Conservation (phyloP, 2,888 invertebrate species). For the Caenorhabditis afra region DNA sequence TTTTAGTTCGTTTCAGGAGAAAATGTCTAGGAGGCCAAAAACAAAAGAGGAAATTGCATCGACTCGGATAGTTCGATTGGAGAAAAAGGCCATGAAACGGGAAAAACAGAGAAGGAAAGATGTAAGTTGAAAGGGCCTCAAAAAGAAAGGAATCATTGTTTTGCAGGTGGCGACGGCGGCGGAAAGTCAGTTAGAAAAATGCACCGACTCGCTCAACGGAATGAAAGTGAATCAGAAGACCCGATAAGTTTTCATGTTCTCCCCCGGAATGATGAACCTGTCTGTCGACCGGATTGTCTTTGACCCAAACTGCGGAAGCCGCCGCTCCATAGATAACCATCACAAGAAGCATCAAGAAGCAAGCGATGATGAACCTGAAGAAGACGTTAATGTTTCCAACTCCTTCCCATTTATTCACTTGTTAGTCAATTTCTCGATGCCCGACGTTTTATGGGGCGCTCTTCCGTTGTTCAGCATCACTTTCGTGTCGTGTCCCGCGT, state of each 20-base stretch:
- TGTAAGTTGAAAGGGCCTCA: constrained; percentile 19
- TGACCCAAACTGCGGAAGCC: constrained; percentile 57
- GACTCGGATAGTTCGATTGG: not conserved
- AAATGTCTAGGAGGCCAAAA: not conserved
- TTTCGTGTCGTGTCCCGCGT: constrained; percentile 97
- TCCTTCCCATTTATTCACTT: constrained; percentile 49
- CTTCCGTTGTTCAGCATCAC: constrained; percentile 97
- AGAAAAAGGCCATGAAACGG: constrained; percentile 22
- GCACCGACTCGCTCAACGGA: constrained; percentile 5
- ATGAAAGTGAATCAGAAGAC: constrained; percentile 1
- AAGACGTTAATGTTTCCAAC: too few relatives aligned
- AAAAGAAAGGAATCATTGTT: not conserved
- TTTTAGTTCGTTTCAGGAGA: not conserved
- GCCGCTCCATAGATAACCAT: constrained; percentile 86
- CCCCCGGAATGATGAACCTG: too few relatives aligned
- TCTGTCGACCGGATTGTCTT: constrained; percentile 29
- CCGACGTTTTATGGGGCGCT: constrained; percentile 86
- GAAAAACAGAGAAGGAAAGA: constrained; percentile 45
- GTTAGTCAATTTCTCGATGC: constrained; percentile 94
- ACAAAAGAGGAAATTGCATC: not conserved
- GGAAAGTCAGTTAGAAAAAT: constrained; percentile 14
- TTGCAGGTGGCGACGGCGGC: constrained; percentile 14
- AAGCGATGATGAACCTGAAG: constrained; percentile 81
- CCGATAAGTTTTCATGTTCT: too few relatives aligned
- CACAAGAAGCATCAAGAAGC: constrained; percentile 91